Base-by-base conservation (phyloP, 1,140 invertebrate species). In the Drosophila murphyi region DNA sequence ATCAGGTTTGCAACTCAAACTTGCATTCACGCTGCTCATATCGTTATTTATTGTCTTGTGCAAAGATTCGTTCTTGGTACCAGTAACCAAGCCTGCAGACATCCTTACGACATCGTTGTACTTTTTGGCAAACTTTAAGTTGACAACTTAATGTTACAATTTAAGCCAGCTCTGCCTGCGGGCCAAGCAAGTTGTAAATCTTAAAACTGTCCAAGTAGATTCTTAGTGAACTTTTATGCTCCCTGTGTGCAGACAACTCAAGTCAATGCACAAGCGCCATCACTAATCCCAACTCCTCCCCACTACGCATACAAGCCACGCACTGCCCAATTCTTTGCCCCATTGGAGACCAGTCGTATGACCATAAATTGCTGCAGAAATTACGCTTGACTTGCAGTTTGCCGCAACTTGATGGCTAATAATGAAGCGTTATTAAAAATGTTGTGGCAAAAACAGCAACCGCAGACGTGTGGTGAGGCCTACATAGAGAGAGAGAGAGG, bases 371-470 rank as follows among this genome's bases (percentile, higher is more conserved):
- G 54, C 39, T 69, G 59, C 35, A 45, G 55, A 73, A 61, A 61
- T 73, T 61, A 69, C 52, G 69, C 78, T 68, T 45, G 64, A 37
- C 72, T 76, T 76, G 72, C 82, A 79, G 79, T 82, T 85, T 45
- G 52, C 68, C 41, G 29, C 67, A 51, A 70, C 51, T 72, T 88
- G 88, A 88, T 88, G 69, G 76, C 68, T 70, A 76, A 88, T 88
- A 87, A 88, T 76, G 65, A 71, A 60, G 68, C 73, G 72, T 79
- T 87, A 87, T 79, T 78, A 55, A 81, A 86, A 73, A 63, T 63
- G 63, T 76, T 61, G 41, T 47, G 51, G 39, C 76, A 45, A 35
- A 71, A 8, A 43, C 39, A 43, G 39, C 20, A 1, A 2, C 20
- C 20, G 20, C 20, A 20, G 20, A 2, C 20, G 20, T 20, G 20